Evolutionary conservation across 2,797 vertebrate genomes (phyloP), one percentile per base, ranked within the genome.

Genomic region (Heliangelus exortis): DNA sequence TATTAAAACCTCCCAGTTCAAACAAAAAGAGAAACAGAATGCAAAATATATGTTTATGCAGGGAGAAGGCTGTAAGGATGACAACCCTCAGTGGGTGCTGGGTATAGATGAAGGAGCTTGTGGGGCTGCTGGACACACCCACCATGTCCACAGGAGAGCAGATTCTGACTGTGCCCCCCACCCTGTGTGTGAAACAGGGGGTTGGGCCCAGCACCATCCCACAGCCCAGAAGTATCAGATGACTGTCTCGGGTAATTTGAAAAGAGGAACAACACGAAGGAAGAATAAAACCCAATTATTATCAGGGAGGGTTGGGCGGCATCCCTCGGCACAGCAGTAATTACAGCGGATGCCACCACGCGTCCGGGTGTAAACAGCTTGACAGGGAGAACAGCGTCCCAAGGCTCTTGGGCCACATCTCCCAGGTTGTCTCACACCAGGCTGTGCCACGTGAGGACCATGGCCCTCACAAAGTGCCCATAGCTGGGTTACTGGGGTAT

Each of bases 91-190:
- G 23, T 3, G 12, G 36, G 12, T 22, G 3, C 14, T 1, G 23
- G 29, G 12, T 10, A 6, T 7, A 33, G 55, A 39, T 6, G 25
- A 63, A 28, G 22, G 25, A 15, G 29, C 13, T 4, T 1, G 53
- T 1, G 43, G 59, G 34, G 39, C 0, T 0, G 48, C 22, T 6
- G 28, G 34, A 19, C 2, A 53, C 10, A 3, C 48, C 48, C 47
- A 15, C 21, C 1, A 0, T 15, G 69, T n/a, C 63, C 26, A 1
- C 0, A 19, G 57, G 13, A 45, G 28, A 16, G 16, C 4, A 11
- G 45, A 1, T 3, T 14, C 16, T 1, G 13, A 26, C 7, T 11
- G 4, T 1, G 6, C 15, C 19, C 26, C 25, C 29, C 13, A 51
- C 7, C 50, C 50, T 26, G 11, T 20, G 20, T 23, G 22, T 22